Base-by-base conservation (phyloP, 2,797 vertebrate species). In the Hylomyscus alleni region DNA sequence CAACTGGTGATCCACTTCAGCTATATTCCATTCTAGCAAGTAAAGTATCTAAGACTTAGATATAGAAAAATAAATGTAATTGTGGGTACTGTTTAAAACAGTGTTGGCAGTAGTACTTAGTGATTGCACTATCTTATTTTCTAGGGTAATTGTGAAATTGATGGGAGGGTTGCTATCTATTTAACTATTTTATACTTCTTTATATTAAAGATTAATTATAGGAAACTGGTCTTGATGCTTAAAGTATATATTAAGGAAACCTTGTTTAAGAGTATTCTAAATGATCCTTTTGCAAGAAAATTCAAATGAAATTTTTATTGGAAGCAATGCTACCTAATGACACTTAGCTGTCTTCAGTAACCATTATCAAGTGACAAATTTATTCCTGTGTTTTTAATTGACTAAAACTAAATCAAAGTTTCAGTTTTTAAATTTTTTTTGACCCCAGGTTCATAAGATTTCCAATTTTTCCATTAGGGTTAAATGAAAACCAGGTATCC, bases 401-500 rank as follows among this genome's bases (percentile, higher is more conserved):
- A 29, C 26, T 40, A 56, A 67, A 8, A 94, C 60, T 58, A 8
- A 87, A 50, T n/a, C 62, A 93, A 77, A 95, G 34, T 52, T 2
- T 4, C 0, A 80, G 54, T 77, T 97, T 24, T 6, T 90, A 56
- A 88, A 84, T 89, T 52, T 94, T 8, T 86, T 60, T 96, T 86
- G 40, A 89, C 54, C 83, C 3, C 6, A 81, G 22, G 31, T 81
- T 91, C 90, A 93, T 62, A 40, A 73, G 52, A 7, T 47, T 91
- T 54, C 26, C 20, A 40, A 34, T 37, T 89, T 31, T 31, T 88
- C 92, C 37, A 88, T 88, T 89, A 83, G 11, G 47, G 10, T 89
- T 88, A 89, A 84, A 62, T 91, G 56, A 94, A 88, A 94, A 56
- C 4, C 54, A 73, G n/a, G 86, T n/a, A 58, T 75, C 14, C 37